Evolutionary conservation across 2,797 vertebrate species (phyloP).

Genomic region (Orientallactaga sibirica): DNA sequence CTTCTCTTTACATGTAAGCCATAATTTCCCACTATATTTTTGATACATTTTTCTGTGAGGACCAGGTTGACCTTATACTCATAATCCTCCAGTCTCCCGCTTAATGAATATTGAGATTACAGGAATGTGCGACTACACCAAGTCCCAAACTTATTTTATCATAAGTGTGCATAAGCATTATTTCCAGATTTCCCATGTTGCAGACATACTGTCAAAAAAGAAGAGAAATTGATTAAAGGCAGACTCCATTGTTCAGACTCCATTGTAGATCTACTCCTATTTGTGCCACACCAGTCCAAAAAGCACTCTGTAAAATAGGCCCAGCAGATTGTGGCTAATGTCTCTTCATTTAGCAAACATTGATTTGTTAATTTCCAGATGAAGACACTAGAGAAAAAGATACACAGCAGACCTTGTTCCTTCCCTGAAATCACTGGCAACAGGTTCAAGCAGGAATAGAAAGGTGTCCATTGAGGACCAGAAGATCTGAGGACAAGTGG

Average conservation of each 20-base stretch:
- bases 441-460: background rate
- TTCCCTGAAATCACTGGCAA: background rate
- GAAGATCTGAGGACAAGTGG: conserved; percentile 37
- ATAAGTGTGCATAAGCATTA: background rate
- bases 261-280: background rate
- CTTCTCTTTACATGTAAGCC: background rate
- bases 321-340: background rate
- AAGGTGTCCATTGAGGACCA: background rate
- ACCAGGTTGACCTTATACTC: background rate
- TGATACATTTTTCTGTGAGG: background rate
- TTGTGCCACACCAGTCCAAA: background rate
- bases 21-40: background rate
- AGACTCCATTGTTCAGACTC: background rate
- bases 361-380: background rate
- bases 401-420: background rate
- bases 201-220: conserved; percentile 18
- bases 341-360: conserved; percentile 23
- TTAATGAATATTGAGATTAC: background rate
- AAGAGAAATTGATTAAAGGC: background rate
- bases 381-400: background rate
- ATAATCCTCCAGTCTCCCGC: background rate
- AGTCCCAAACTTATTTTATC: background rate
- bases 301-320: background rate
- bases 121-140: background rate
- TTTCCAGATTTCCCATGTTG: background rate